Percentiles rank a stretch among this genome's conserved stretches.
Evolutionary conservation across 2,113 vertebrate genomes (phyloP).

Genomic region (Ophiodon elongatus): DNA sequence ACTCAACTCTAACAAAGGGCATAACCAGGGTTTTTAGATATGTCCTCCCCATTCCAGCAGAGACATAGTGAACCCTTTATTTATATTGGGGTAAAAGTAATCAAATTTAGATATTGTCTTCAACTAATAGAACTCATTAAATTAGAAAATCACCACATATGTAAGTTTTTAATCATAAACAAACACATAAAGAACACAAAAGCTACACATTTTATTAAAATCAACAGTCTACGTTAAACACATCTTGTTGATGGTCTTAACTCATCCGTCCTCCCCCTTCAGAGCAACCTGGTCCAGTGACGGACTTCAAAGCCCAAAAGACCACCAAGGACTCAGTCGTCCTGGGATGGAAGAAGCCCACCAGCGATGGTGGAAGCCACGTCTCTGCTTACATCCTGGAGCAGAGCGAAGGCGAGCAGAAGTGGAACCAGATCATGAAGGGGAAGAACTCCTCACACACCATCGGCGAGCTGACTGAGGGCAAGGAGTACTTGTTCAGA

Average conservation of each 20-base stretch:
- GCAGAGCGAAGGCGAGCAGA: slow-evolving; percentile 88
- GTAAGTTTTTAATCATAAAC: no score
- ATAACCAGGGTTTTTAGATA: not conserved
- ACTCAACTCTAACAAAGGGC: no score
- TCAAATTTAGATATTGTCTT: not conserved
- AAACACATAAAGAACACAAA: not conserved
- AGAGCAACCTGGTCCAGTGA: slow-evolving; percentile 97
- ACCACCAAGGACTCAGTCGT: slow-evolving; percentile 91
- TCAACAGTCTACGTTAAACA: not conserved
- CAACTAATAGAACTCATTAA: not conserved
- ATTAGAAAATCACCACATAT: no score
- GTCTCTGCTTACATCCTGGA: slow-evolving; percentile 92
- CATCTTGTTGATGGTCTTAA: not conserved
- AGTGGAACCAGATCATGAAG: slow-evolving; percentile 92
- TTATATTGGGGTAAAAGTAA: no score
- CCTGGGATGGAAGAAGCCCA: slow-evolving; percentile 95
- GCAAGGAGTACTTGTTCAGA: slow-evolving; percentile 93
- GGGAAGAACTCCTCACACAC: slow-evolving; percentile 88
- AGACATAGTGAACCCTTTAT: no score
- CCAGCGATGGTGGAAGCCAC: slow-evolving; percentile 93
- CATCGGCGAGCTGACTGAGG: slow-evolving; percentile 89
- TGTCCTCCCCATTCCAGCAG: no score
- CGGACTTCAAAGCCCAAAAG: slow-evolving; percentile 89
- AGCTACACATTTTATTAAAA: not conserved
- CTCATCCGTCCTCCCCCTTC: slow-evolving; percentile 22